Evolutionary conservation across 2,888 invertebrate genomes (phyloP).

Genomic region (Scaptomyza caliginosa): DNA sequence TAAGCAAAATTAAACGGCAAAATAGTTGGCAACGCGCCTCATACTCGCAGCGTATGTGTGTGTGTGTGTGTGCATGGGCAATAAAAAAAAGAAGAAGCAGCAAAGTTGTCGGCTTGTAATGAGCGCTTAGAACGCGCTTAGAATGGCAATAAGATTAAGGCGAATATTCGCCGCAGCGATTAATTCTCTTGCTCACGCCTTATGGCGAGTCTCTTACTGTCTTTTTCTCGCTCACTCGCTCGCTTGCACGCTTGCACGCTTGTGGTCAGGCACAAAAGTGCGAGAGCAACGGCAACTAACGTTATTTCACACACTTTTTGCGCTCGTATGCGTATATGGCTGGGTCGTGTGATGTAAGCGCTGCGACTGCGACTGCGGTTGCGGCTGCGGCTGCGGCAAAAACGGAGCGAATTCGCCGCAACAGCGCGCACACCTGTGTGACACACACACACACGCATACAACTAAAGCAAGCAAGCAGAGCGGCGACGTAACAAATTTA

Average conservation of each 20-base stretch:
- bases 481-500: conserved; percentile 82
- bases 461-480: conserved; percentile 9
- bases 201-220: not conserved
- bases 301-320: conserved; percentile 72
- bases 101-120: conserved; percentile 52
- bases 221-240: not conserved
- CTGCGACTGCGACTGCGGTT: conserved; percentile 35
- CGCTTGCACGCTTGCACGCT: not conserved
- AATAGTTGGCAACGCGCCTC: conserved; percentile 76
- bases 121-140: conserved; percentile 77
- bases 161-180: conserved; percentile 21
- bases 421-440: conserved; percentile 68
- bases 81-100: conserved; percentile 55
- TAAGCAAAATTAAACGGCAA: conserved; percentile 79
- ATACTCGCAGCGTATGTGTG: conserved; percentile 22
- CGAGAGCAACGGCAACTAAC: conserved; percentile 72
- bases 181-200: conserved; percentile 5
- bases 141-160: conserved; percentile 77
- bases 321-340: conserved; percentile 8
- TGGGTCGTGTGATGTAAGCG: conserved; percentile 68
- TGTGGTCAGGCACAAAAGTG: conserved; percentile 43
- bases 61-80: conserved; percentile 17
- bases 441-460: conserved; percentile 32
- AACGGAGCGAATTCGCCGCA: conserved; percentile 60
- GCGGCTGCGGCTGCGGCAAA: conserved; percentile 51